Evolutionary conservation across 1,140 invertebrate genomes (phyloP).

Genomic region (Diprion similis): DNA sequence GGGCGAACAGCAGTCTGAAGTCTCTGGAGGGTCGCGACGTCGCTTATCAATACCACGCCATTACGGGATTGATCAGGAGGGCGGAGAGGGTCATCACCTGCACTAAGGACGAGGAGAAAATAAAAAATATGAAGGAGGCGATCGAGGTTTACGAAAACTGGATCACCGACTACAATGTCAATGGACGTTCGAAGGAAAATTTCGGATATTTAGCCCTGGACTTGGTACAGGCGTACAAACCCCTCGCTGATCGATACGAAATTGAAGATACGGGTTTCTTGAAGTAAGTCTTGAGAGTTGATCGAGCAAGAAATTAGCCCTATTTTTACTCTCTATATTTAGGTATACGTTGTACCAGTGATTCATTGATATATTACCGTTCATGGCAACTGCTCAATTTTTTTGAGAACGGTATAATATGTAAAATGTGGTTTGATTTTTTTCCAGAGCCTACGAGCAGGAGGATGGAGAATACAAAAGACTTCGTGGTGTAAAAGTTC

Average conservation of each 20-base stretch:
- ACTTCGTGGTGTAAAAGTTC: constrained; percentile 43
- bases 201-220: constrained; percentile 52
- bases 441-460: constrained; percentile 40
- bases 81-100: constrained; percentile 42
- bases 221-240: constrained; percentile 44
- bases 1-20: constrained; percentile 36
- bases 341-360: not conserved
- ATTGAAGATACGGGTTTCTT: constrained; percentile 45
- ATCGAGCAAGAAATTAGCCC: not conserved
- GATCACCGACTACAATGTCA: constrained; percentile 53
- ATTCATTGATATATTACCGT: too few species aligned
- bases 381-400: too few species aligned
- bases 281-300: constrained; percentile 23
- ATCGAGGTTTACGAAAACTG: constrained; percentile 51
- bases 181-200: constrained; percentile 50
- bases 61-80: constrained; percentile 37
- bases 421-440: not conserved
- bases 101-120: constrained; percentile 46
- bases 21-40: constrained; percentile 38
- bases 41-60: constrained; percentile 39
- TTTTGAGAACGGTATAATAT: not conserved
- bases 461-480: constrained; percentile 51
- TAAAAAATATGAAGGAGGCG: constrained; percentile 49
- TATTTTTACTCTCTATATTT: not conserved
- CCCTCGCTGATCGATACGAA: constrained; percentile 44